Percentiles rank a stretch among this genome's conserved stretches.
phyloP scores from a whole-genome alignment of 2,888 invertebrate species.

The Podabrus alpinus region DNA sequence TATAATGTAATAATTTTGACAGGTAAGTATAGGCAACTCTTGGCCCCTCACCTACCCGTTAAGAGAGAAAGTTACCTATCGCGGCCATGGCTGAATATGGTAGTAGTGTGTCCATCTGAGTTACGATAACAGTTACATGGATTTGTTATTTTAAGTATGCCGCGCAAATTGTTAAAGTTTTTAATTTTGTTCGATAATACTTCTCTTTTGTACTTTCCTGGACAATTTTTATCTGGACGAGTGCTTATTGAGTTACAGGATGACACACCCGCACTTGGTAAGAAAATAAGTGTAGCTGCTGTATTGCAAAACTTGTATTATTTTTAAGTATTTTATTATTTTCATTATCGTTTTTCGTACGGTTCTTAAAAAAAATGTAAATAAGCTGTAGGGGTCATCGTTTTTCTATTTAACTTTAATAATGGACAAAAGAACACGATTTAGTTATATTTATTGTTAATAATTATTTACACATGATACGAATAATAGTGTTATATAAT shows the following conservation, averaged over 20 bases:
- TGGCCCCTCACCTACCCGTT: conserved; percentile 25
- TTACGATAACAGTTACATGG: conserved; percentile 16
- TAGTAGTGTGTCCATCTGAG: conserved; percentile 23
- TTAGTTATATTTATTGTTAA: background rate
- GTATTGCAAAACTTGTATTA: background rate
- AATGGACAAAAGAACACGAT: background rate
- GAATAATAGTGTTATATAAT: background rate
- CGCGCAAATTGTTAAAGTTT: conserved; percentile 88
- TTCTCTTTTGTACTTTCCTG: conserved; percentile 89
- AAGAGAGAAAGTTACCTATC: conserved; percentile 41
- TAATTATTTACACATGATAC: background rate
- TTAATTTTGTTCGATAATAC: conserved; percentile 93
- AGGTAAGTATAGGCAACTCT: background rate
- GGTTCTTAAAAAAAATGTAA: background rate
- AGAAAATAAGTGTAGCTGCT: conserved; percentile 49
- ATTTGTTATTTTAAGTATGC: conserved; percentile 61
- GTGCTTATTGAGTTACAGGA: conserved; percentile 92
- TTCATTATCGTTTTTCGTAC: background rate
- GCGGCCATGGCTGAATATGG: conserved; percentile 35
- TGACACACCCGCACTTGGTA: conserved; percentile 87
- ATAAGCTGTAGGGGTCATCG: background rate
- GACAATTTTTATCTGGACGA: conserved; percentile 89
- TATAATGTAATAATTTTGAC: background rate
- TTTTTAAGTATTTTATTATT: background rate
- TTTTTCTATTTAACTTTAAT: background rate